A percentile compares a stretch with the other conserved stretches of the same genome.
Evolutionary conservation across 2,113 vertebrate genomes (phyloP).

Genomic region (Neoarius graeffei): DNA sequence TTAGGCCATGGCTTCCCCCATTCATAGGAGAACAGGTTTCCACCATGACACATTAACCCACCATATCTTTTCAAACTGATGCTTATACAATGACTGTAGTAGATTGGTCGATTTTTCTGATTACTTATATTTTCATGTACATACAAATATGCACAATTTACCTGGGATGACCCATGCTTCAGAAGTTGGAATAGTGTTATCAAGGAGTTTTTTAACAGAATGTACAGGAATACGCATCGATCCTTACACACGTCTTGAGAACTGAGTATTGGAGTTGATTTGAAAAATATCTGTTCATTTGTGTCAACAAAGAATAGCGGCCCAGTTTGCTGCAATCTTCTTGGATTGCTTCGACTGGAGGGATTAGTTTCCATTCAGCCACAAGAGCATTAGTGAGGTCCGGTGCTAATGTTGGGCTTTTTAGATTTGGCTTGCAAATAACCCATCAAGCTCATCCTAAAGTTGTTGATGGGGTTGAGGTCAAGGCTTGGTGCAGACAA

Average conservation of each 20-base stretch:
- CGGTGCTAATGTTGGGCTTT: background rate
- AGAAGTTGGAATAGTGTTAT: background rate
- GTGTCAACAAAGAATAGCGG: background rate
- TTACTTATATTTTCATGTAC: background rate
- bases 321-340: background rate
- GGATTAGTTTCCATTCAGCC: slow-evolving; percentile 1
- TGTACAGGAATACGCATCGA: background rate
- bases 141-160: background rate
- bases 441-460: background rate
- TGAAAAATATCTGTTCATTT: background rate
- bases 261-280: background rate
- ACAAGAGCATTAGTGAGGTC: slow-evolving; percentile 18
- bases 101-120: background rate
- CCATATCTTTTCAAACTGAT: background rate
- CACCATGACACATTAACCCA: background rate
- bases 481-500: background rate
- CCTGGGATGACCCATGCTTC: background rate
- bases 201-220: background rate
- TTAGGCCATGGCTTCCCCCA: too few species aligned
- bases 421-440: slow-evolving; percentile 22
- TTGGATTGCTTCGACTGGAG: background rate
- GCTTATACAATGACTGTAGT: background rate
- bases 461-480: slow-evolving; percentile 22
- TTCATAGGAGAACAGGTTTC: background rate
- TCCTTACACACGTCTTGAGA: background rate